Percentiles rank a stretch among this genome's conserved stretches.
phyloP scores from a whole-genome alignment of 2,113 vertebrate species.

The Malurus melanocephalus region DNA sequence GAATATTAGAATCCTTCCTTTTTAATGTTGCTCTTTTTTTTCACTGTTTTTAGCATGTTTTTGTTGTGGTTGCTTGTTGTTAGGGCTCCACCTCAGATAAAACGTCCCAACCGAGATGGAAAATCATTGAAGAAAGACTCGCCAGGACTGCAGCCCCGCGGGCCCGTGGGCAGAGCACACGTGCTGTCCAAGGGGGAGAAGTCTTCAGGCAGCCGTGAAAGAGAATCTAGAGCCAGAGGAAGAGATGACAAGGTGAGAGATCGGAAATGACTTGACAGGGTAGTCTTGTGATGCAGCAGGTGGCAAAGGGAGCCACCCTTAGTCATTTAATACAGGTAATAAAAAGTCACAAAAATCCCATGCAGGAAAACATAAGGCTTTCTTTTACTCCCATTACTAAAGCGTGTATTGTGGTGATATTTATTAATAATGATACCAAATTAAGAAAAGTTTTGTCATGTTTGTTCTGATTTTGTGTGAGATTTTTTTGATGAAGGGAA shows the following conservation, averaged over 20 bases:
- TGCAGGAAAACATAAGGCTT: neutral
- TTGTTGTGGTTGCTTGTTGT: conserved; percentile 29
- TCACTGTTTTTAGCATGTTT: neutral
- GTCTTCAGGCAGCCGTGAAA: conserved; percentile 66
- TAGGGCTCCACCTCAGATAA: conserved; percentile 82
- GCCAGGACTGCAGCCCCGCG: conserved; percentile 81
- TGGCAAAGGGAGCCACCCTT: neutral
- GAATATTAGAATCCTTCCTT: neutral
- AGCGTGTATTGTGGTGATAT: neutral
- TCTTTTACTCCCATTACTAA: neutral
- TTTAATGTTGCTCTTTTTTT: neutral
- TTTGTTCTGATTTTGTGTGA: neutral
- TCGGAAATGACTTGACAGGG: neutral
- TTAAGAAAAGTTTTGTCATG: neutral
- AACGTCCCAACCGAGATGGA: conserved; percentile 80
- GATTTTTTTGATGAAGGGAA: neutral
- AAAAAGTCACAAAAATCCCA: neutral
- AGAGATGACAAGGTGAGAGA: conserved; percentile 87
- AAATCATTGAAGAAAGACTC: conserved; percentile 87
- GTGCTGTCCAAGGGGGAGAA: conserved; percentile 78
- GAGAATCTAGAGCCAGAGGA: conserved; percentile 74
- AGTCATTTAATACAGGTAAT: neutral
- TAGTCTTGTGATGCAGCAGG: neutral
- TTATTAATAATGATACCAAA: neutral
- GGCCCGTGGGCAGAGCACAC: conserved; percentile 76